These are phyloP conservation scores for Rhombomys opimus DNA, from an alignment of 2,113 vertebrate species.

Conservation along the genomic window DNA sequence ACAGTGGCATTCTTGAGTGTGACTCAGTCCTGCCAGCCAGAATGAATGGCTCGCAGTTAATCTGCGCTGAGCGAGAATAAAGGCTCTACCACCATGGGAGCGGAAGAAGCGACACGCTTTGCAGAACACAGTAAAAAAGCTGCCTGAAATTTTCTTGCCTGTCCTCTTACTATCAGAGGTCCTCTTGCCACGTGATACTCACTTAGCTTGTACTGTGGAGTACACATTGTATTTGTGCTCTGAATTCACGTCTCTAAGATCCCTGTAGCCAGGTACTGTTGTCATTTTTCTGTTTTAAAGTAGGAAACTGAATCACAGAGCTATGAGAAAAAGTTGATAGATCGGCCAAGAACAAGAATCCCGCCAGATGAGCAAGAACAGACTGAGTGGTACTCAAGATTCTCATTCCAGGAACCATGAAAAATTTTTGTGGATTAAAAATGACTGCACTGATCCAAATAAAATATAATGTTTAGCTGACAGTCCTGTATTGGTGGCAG, in stretches of 20 bases:
- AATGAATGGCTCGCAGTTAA: constrained; percentile 49
- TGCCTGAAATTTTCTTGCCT: not conserved
- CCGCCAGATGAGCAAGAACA: constrained; percentile 20
- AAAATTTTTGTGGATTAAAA: constrained; percentile 39
- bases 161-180: not conserved
- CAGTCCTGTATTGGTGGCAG: not conserved
- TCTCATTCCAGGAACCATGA: not conserved
- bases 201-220: not conserved
- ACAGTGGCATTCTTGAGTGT: constrained; percentile 71
- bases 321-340: not conserved
- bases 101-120: constrained; percentile 26
- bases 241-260: constrained; percentile 37
- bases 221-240: not conserved
- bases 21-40: constrained; percentile 70
- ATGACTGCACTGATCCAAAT: constrained; percentile 21
- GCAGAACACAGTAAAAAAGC: not conserved
- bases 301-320: constrained; percentile 17
- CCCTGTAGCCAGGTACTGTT: not conserved
- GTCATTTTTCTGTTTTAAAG: constrained; percentile 36
- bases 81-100: not conserved
- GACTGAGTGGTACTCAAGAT: not conserved
- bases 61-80: not conserved
- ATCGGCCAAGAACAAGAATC: constrained; percentile 15
- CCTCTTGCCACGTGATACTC: not conserved
- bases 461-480: not conserved